Conservation (phyloP, 2,797 vertebrate species). For the Tenualosa thibaudeaui region DNA sequence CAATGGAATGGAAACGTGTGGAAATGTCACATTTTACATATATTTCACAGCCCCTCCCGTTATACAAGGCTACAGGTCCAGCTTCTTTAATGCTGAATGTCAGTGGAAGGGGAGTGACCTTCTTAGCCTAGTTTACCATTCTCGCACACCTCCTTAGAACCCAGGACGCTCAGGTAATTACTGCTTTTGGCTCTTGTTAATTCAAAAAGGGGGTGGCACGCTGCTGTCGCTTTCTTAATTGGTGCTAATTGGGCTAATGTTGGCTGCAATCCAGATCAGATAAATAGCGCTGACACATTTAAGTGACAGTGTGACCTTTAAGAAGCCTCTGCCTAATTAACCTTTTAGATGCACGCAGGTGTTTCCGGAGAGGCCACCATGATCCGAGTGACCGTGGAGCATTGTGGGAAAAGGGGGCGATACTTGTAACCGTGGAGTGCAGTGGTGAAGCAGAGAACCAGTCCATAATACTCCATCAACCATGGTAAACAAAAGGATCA, state of each 20-base stretch:
- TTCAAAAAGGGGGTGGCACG: constrained; percentile 59
- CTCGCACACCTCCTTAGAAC: constrained; percentile 43
- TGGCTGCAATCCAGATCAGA: constrained; percentile 72
- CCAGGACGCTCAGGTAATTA: constrained; percentile 61
- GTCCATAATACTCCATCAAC: not conserved
- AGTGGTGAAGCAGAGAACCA: not conserved
- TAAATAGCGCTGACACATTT: constrained; percentile 74
- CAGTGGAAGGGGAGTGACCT: constrained; percentile 53
- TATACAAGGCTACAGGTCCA: constrained; percentile 39
- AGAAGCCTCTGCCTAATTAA: constrained; percentile 74
- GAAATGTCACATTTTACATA: constrained; percentile 82
- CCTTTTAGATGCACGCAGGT: constrained; percentile 69
- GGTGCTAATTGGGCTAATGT: constrained; percentile 75
- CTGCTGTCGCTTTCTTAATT: constrained; percentile 66
- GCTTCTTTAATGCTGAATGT: constrained; percentile 58
- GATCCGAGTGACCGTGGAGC: constrained; percentile 47
- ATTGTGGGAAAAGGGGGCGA: not conserved
- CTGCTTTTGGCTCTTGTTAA: constrained; percentile 62
- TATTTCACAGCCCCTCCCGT: constrained; percentile 66
- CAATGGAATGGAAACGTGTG: constrained; percentile 64
- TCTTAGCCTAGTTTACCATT: constrained; percentile 42
- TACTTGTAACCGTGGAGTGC: not conserved
- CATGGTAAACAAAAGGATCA: not conserved
- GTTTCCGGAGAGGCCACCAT: constrained; percentile 55
- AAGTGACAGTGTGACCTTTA: constrained; percentile 73